phyloP scores from a whole-genome alignment of 2,797 vertebrate species.

The Pangasius sanitwongsei region DNA sequence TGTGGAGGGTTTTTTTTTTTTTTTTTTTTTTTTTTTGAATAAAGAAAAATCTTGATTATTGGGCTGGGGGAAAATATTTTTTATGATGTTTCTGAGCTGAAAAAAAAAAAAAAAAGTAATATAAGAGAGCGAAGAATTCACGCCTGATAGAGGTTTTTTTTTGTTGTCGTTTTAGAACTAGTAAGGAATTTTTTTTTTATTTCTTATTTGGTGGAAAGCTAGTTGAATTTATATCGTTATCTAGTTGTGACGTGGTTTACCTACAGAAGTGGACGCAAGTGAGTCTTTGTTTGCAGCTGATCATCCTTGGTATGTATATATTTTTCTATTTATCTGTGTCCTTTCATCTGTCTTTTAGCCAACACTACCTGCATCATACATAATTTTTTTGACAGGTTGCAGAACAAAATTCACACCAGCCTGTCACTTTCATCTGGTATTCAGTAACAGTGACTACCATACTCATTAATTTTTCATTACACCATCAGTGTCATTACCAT shows the following conservation, averaged over 20 bases:
- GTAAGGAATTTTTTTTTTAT: background rate
- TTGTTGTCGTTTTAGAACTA: background rate
- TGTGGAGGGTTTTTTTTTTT: background rate
- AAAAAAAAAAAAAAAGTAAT: background rate
- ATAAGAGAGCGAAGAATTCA: background rate
- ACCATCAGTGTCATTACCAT: background rate
- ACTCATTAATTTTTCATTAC: background rate
- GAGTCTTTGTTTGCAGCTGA: background rate
- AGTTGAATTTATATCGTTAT: background rate
- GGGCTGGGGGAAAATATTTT: background rate
- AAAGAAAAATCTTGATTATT: background rate
- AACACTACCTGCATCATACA: background rate
- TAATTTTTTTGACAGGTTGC: background rate
- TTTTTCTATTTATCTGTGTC: background rate
- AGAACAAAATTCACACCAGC: background rate
- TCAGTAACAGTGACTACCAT: background rate
- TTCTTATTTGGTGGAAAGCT: background rate
- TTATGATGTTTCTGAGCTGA: background rate
- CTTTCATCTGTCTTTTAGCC: background rate
- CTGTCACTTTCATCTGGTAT: background rate
- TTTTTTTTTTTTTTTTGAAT: background rate
- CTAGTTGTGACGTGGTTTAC: background rate
- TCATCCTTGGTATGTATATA: background rate
- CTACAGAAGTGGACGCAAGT: background rate
- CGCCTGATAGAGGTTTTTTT: background rate